Conservation (phyloP, 2,797 vertebrate species). For the Sandelia bainsii region DNA sequence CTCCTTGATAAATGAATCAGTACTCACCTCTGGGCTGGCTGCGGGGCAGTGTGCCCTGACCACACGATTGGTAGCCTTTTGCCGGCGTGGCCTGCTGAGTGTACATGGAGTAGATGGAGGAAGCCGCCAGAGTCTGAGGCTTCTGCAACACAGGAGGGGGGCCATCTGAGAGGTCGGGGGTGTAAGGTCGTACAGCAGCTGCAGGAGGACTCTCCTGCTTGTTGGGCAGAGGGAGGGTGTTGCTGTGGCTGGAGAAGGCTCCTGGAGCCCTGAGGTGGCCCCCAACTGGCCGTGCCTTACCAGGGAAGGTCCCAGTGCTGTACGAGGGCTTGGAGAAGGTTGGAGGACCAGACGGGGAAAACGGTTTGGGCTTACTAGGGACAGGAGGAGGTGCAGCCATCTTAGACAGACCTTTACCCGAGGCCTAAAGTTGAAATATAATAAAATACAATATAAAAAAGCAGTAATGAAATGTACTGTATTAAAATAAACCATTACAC, state of each 20-base stretch:
- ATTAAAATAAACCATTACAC: too few species aligned
- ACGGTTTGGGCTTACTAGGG: slow-evolving; percentile 91
- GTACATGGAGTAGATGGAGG: slow-evolving; percentile 98
- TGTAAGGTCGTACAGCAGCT: slow-evolving; percentile 91
- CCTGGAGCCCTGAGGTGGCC: slow-evolving; percentile 68
- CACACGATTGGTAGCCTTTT: slow-evolving; percentile 87
- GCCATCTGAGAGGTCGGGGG: slow-evolving; percentile 84
- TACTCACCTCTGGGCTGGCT: slow-evolving; percentile 84
- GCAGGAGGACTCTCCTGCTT: slow-evolving; percentile 91
- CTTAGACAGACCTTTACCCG: slow-evolving; percentile 84
- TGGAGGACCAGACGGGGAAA: slow-evolving; percentile 66
- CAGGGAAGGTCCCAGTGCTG: slow-evolving; percentile 80
- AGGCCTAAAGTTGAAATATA: slow-evolving; percentile 74
- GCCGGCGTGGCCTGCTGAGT: slow-evolving; percentile 89
- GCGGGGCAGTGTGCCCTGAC: slow-evolving; percentile 88
- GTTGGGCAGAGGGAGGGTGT: slow-evolving; percentile 80
- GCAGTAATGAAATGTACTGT: too few species aligned
- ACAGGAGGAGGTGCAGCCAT: slow-evolving; percentile 89
- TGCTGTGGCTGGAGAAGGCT: slow-evolving; percentile 65
- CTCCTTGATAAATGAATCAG: background rate
- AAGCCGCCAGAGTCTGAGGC: slow-evolving; percentile 90
- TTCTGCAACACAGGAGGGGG: slow-evolving; percentile 85
- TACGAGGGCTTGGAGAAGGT: slow-evolving; percentile 81
- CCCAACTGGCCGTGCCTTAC: slow-evolving; percentile 78
- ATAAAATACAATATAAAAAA: background rate